Percentiles rank a stretch among this genome's conserved stretches.
Evolutionary conservation across 2,888 invertebrate species (phyloP).

Genomic region (Pyrgus malvae): DNA sequence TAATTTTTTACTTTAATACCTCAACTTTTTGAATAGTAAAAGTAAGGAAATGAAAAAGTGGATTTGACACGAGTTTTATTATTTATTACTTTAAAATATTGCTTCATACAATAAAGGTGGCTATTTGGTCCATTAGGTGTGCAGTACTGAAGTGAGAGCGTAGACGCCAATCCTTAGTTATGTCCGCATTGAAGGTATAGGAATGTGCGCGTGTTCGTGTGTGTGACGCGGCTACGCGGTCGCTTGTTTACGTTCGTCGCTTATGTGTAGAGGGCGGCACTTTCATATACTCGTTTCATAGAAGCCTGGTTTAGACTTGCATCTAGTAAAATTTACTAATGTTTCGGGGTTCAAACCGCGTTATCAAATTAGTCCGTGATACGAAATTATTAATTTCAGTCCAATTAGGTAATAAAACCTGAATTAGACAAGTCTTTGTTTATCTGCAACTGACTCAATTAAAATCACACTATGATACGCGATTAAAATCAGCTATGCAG

Average conservation of each 20-base stretch:
- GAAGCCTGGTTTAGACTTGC: too few relatives aligned
- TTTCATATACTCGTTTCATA: background rate
- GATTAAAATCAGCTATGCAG: too few relatives aligned
- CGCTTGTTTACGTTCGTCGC: conserved; percentile 49
- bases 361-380: too few relatives aligned
- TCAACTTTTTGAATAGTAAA: background rate
- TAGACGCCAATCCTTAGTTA: conserved; percentile 78
- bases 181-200: conserved; percentile 79
- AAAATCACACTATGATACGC: too few relatives aligned
- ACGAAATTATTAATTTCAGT: too few relatives aligned
- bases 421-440: too few relatives aligned
- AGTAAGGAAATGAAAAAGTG: conserved; percentile 1
- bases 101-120: conserved; percentile 52
- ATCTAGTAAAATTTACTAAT: too few relatives aligned
- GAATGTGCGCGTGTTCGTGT: conserved; percentile 76
- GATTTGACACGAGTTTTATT: conserved; percentile 1
- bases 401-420: too few relatives aligned
- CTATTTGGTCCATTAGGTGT: conserved; percentile 78
- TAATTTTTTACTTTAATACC: too few relatives aligned
- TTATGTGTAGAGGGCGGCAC: conserved; percentile 3
- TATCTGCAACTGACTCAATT: too few relatives aligned
- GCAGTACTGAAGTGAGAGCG: conserved; percentile 80
- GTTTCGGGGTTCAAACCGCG: too few relatives aligned
- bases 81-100: background rate
- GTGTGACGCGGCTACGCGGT: conserved; percentile 53